Conservation (phyloP, 2,113 vertebrate species). For the Petrocephalus microphthalmus region DNA sequence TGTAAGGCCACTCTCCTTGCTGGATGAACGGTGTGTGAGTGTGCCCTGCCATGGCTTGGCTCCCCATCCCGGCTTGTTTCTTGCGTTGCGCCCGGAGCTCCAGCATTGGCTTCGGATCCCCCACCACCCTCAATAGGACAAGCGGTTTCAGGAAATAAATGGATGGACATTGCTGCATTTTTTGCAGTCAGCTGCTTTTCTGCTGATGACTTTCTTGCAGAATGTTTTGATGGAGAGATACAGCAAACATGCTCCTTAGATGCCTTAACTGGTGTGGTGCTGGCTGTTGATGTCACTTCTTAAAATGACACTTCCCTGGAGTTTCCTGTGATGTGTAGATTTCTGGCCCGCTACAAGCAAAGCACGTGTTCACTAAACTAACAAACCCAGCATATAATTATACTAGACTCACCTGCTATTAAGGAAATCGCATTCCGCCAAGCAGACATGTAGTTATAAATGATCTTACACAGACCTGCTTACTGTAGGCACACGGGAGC, state of each 20-base stretch:
- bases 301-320: not conserved
- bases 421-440: not conserved
- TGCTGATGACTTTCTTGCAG: not conserved
- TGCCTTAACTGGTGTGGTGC: not conserved
- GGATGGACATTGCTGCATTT: not conserved
- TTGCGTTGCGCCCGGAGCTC: too few relatives aligned
- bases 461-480: not conserved
- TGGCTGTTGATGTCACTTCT: not conserved
- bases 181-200: not conserved
- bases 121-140: too few relatives aligned
- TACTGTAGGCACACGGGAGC: not conserved
- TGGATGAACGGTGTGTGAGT: too few relatives aligned
- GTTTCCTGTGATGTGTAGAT: not conserved
- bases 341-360: not conserved
- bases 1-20: not conserved
- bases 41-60: too few relatives aligned
- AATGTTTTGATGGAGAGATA: not conserved
- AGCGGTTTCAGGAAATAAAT: too few relatives aligned
- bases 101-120: too few relatives aligned
- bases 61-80: too few relatives aligned
- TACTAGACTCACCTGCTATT: not conserved
- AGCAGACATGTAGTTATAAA: not conserved
- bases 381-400: not conserved
- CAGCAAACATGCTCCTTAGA: not conserved
- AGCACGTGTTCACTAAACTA: not conserved